These are phyloP conservation scores for Caenorhabditis parvicauda DNA, from an alignment of 2,888 invertebrate species.

Conservation along the genomic window DNA sequence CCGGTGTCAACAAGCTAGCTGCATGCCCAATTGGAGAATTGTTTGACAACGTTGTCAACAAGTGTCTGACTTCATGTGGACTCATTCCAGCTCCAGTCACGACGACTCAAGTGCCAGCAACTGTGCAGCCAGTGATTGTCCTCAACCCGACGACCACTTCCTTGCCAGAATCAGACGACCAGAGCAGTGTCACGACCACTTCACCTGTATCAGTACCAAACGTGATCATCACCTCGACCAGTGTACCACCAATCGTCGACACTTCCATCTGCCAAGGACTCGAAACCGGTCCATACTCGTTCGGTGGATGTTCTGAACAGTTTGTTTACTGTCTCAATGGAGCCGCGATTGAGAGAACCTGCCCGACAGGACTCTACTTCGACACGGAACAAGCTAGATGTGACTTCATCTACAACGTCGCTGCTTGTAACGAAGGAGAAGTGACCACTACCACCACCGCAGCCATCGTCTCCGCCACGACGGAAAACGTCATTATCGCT, in stretches of 20 bases:
- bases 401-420: conserved; percentile 8
- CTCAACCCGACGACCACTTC: too few relatives aligned
- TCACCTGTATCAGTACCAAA: too few relatives aligned
- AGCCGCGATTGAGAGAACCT: conserved; percentile 8
- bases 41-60: conserved; percentile 27
- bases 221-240: background rate
- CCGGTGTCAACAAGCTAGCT: conserved; percentile 22
- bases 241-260: conserved; percentile 7
- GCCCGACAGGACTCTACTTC: conserved; percentile 13
- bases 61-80: too few relatives aligned
- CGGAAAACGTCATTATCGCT: too few relatives aligned
- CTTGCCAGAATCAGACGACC: too few relatives aligned
- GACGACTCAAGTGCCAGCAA: too few relatives aligned
- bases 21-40: conserved; percentile 38
- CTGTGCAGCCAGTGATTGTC: too few relatives aligned
- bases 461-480: too few relatives aligned
- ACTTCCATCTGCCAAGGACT: background rate
- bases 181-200: too few relatives aligned
- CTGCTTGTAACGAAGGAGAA: conserved; percentile 12
- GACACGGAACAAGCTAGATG: conserved; percentile 1
- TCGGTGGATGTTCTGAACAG: conserved; percentile 22
- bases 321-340: conserved; percentile 22
- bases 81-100: too few relatives aligned
- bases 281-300: conserved; percentile 3
- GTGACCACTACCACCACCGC: too few relatives aligned